Percentiles rank a stretch among this genome's conserved stretches.
Conservation (phyloP, 2,888 invertebrate genomes). For the Caenorhabditis sp. region DNA sequence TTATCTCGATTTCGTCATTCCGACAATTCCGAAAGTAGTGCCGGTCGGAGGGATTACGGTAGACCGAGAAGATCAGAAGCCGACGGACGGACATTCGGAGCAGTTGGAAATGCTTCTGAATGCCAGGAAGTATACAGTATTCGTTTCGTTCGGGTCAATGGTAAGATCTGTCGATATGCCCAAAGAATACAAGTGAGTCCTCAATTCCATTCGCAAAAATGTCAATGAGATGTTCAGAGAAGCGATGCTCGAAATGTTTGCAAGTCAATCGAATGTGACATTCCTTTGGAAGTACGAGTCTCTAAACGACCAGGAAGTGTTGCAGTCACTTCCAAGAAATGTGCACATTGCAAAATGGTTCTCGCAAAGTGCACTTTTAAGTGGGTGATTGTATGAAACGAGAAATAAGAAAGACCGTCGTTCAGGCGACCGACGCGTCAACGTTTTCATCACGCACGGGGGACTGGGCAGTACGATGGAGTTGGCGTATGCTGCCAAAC, state of each 20-base stretch:
- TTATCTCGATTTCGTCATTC: constrained; percentile 53
- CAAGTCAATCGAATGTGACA: constrained; percentile 27
- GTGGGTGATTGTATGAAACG: constrained; percentile 13
- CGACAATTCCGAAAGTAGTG: constrained; percentile 53
- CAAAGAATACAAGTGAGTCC: constrained; percentile 8
- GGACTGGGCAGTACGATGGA: constrained; percentile 51
- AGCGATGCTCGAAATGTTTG: constrained; percentile 37
- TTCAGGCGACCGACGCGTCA: constrained; percentile 35
- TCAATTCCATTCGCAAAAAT: background rate
- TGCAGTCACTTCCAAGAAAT: constrained; percentile 18
- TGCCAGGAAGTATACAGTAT: constrained; percentile 16
- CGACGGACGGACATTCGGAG: constrained; percentile 15
- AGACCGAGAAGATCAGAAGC: constrained; percentile 16
- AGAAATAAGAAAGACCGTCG: background rate
- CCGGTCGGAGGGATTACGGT: constrained; percentile 54
- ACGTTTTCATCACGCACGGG: constrained; percentile 50
- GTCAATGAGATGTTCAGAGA: background rate
- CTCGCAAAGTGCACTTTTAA: constrained; percentile 34
- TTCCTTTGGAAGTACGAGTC: constrained; percentile 55
- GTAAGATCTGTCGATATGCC: constrained; percentile 40
- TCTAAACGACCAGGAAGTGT: constrained; percentile 10
- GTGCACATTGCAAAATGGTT: constrained; percentile 44
- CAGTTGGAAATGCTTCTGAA: constrained; percentile 11
- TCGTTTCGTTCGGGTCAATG: constrained; percentile 52
- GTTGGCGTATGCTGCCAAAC: constrained; percentile 46